Percentiles rank a stretch among this genome's conserved stretches.
Conservation (phyloP, 2,113 vertebrate species). For the Nerophis ophidion region DNA sequence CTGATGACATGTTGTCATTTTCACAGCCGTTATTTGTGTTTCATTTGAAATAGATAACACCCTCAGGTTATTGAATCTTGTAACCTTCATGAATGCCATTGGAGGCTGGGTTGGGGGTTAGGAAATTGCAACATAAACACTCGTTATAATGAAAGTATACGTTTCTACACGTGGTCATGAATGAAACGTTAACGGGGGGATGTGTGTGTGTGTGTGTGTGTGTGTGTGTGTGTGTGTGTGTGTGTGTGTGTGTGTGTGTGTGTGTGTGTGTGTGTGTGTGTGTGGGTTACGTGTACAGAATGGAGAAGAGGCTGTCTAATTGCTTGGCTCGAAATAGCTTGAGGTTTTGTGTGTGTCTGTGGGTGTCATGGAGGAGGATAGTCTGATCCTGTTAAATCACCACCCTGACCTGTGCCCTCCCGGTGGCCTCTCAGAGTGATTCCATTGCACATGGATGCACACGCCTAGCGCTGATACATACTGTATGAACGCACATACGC, state of each 20-base stretch:
- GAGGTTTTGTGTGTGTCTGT: constrained; percentile 8
- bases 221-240: no score
- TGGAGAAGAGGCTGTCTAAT: constrained; percentile 54
- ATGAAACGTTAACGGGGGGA: no score
- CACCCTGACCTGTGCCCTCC: constrained; percentile 58
- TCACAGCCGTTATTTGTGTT: no score
- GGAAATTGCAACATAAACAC: not conserved
- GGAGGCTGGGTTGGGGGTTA: not conserved
- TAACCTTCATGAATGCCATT: constrained; percentile 4
- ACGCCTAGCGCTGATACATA: constrained; percentile 14
- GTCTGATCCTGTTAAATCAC: constrained; percentile 53
- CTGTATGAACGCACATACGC: constrained; percentile 4
- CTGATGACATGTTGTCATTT: no score
- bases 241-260: no score
- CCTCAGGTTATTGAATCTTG: not conserved
- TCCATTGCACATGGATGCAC: constrained; percentile 30
- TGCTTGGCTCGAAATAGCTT: constrained; percentile 49
- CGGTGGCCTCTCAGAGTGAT: constrained; percentile 39
- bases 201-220: no score
- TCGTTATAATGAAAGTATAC: no score
- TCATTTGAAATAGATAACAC: not conserved
- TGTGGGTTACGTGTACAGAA: constrained; percentile 47
- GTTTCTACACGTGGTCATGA: no score
- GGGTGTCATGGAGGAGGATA: constrained; percentile 26
- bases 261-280: no score